Conservation (phyloP, 2,113 vertebrate species). For the Megalops atlanticus region DNA sequence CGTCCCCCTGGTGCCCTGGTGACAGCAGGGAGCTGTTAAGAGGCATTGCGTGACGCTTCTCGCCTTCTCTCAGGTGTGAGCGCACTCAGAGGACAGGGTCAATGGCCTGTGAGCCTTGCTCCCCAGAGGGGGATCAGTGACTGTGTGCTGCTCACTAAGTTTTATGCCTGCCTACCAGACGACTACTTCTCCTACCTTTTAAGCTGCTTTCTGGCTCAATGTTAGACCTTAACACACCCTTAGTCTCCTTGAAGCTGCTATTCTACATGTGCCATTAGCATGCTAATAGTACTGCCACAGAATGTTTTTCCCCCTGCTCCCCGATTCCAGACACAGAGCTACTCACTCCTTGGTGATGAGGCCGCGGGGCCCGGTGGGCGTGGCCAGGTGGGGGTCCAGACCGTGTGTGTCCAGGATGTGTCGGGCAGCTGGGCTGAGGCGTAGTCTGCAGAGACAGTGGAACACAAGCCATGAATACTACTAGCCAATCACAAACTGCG, state of each 20-base stretch:
- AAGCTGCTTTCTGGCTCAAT: too few relatives aligned
- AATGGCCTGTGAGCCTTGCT: constrained; percentile 26
- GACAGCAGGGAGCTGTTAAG: constrained; percentile 43
- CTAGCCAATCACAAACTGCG: neutral
- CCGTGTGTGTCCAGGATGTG: constrained; percentile 85
- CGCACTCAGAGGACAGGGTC: constrained; percentile 34
- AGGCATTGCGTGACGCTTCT: neutral
- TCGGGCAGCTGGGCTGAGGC: constrained; percentile 92
- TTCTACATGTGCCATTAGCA: neutral
- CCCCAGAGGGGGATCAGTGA: neutral
- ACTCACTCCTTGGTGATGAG: constrained; percentile 96
- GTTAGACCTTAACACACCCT: neutral
- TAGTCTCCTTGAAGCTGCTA: neutral
- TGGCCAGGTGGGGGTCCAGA: constrained; percentile 75
- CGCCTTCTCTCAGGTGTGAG: constrained; percentile 32
- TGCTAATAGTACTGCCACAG: neutral
- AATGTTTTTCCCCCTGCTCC: neutral
- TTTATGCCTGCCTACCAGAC: neutral
- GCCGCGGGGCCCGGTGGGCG: constrained; percentile 83
- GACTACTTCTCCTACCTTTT: neutral
- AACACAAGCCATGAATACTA: neutral
- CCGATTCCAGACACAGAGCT: too few relatives aligned
- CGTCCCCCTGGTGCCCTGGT: neutral
- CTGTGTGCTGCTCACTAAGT: neutral
- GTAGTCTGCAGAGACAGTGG: constrained; percentile 68